A percentile compares a stretch with the other conserved stretches of the same genome.
Conservation (phyloP, 2,113 vertebrate genomes). For the Thoracochromis brauschi region DNA sequence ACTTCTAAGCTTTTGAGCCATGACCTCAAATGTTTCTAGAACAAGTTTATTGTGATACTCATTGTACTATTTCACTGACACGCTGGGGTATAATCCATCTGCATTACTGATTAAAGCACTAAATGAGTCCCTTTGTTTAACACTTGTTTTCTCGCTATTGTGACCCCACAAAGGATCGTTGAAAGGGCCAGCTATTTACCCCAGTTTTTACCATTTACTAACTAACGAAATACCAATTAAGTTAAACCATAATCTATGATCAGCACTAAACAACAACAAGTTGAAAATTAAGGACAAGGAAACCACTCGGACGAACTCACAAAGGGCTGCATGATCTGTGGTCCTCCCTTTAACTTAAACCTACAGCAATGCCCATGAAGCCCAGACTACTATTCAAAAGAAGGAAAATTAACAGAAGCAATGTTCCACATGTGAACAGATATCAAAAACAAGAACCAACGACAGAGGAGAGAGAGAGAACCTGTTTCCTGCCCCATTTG, state of each 20-base stretch:
- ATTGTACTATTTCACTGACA: background rate
- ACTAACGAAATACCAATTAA: background rate
- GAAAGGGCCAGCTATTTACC: background rate
- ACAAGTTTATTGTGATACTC: background rate
- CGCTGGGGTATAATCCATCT: background rate
- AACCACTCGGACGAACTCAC: background rate
- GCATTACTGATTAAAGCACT: rapidly evolving
- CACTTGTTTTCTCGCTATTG: background rate
- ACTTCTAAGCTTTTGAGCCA: background rate
- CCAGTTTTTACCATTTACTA: background rate
- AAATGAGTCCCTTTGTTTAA: background rate
- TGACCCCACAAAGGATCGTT: background rate
- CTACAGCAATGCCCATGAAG: background rate
- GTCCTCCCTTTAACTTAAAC: background rate
- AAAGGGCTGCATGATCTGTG: background rate
- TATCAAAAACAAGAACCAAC: background rate
- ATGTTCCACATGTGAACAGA: background rate
- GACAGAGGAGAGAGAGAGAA: background rate
- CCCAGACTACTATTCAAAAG: background rate
- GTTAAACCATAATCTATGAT: background rate
- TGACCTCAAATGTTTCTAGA: background rate
- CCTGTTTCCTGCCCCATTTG: background rate
- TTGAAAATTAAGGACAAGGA: background rate
- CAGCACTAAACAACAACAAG: background rate
- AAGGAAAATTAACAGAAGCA: background rate